phyloP scores from a whole-genome alignment of 2,888 invertebrate genomes.

The Ochropleura plecta region DNA sequence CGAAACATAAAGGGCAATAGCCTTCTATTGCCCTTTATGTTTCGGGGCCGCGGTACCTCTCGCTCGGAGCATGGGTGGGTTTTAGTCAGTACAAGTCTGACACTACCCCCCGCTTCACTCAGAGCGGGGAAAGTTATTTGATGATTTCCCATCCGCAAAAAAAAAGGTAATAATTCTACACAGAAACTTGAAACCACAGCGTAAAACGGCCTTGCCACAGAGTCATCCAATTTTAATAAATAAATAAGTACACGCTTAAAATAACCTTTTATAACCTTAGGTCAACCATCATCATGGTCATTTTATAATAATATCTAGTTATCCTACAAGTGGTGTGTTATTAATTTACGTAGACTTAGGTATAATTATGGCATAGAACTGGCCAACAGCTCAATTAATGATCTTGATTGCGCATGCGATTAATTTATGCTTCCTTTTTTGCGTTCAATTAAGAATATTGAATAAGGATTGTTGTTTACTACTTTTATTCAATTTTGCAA shows the following conservation, averaged over 20 bases:
- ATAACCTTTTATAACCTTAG: background rate
- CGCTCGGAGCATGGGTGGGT: too few species aligned
- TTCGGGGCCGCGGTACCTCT: too few species aligned
- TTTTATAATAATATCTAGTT: conserved; percentile 11
- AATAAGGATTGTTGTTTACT: background rate
- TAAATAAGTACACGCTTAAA: background rate
- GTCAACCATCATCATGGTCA: background rate
- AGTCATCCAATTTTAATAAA: background rate
- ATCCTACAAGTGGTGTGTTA: background rate
- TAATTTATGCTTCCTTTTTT: conserved; percentile 34
- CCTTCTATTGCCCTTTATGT: too few species aligned
- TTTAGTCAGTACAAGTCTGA: too few species aligned
- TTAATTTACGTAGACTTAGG: conserved; percentile 22
- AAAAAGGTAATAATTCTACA: background rate
- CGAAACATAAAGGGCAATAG: too few species aligned
- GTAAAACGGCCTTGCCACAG: background rate
- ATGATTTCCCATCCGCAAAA: too few species aligned
- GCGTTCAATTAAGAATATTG: background rate
- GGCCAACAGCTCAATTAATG: conserved; percentile 40
- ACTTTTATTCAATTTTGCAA: background rate
- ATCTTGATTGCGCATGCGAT: conserved; percentile 16
- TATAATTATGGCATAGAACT: conserved; percentile 27
- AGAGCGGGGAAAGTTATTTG: too few species aligned
- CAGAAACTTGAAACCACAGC: background rate
- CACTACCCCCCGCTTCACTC: too few species aligned